Conservation (phyloP, 2,113 vertebrate genomes). For the Otocyon megalotis region DNA sequence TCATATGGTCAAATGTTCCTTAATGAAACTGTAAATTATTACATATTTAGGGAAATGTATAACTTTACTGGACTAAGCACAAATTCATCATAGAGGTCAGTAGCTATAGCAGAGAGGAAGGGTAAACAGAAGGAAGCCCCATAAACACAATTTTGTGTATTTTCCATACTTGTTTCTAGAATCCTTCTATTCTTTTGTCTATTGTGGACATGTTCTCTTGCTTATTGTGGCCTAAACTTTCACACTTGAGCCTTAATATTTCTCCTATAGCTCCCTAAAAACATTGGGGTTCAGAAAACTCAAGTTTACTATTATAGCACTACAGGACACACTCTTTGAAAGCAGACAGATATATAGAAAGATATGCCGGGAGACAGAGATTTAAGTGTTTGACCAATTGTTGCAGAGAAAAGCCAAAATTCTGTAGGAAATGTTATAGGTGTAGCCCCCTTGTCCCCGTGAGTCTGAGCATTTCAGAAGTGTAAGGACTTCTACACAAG, state of each 20-base stretch:
- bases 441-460: not conserved
- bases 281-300: not conserved
- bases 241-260: not conserved
- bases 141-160: not conserved
- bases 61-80: not conserved
- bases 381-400: not conserved
- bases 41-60: not conserved
- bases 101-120: not conserved
- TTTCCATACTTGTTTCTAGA: not conserved
- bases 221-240: not conserved
- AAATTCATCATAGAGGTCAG: not conserved
- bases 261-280: not conserved
- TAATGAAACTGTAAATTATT: not conserved
- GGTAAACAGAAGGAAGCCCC: not conserved
- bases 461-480: conserved; percentile 10
- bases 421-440: not conserved
- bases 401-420: not conserved
- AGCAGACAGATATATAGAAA: not conserved
- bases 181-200: not conserved
- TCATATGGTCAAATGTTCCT: not conserved
- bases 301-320: not conserved
- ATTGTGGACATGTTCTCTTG: not conserved
- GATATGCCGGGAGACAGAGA: not conserved
- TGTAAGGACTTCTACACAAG: not conserved
- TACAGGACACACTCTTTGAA: not conserved